These are phyloP conservation scores for Sesamia inferens DNA, from an alignment of 2,888 invertebrate species.

Conservation along the genomic window DNA sequence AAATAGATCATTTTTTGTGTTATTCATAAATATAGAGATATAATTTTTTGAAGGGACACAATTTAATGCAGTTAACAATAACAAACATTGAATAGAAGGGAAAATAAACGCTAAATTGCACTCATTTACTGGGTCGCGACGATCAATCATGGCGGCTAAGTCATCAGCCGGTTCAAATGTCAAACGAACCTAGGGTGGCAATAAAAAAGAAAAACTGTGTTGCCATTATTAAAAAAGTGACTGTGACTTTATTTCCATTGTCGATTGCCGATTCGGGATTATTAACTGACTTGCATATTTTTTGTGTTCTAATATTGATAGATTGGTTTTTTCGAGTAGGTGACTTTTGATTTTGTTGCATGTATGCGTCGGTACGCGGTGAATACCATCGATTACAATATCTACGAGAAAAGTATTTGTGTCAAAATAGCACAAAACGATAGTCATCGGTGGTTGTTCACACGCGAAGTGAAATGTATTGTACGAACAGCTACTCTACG, in stretches of 20 bases:
- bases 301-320: slow-evolving; percentile 90
- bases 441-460: slow-evolving; percentile 81
- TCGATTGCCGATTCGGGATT: slow-evolving; percentile 89
- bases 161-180: slow-evolving; percentile 90
- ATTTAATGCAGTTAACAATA: slow-evolving; percentile 80
- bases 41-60: slow-evolving; percentile 61
- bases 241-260: slow-evolving; percentile 90
- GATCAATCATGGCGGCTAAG: slow-evolving; percentile 89
- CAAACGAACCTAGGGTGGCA: slow-evolving; percentile 89
- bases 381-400: slow-evolving; percentile 82
- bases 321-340: slow-evolving; percentile 88
- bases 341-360: slow-evolving; percentile 84
- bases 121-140: slow-evolving; percentile 88
- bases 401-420: slow-evolving; percentile 80
- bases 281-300: slow-evolving; percentile 90
- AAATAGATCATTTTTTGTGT: slow-evolving; percentile 26
- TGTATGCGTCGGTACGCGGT: slow-evolving; percentile 72
- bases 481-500: slow-evolving; percentile 72
- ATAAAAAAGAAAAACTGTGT: slow-evolving; percentile 87
- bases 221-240: slow-evolving; percentile 90
- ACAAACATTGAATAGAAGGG: slow-evolving; percentile 82
- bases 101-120: slow-evolving; percentile 89
- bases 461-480: slow-evolving; percentile 82
- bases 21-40: slow-evolving; percentile 47
- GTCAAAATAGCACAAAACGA: slow-evolving; percentile 84